phyloP scores from a whole-genome alignment of 2,888 invertebrate genomes.

The Xylocampa areola region DNA sequence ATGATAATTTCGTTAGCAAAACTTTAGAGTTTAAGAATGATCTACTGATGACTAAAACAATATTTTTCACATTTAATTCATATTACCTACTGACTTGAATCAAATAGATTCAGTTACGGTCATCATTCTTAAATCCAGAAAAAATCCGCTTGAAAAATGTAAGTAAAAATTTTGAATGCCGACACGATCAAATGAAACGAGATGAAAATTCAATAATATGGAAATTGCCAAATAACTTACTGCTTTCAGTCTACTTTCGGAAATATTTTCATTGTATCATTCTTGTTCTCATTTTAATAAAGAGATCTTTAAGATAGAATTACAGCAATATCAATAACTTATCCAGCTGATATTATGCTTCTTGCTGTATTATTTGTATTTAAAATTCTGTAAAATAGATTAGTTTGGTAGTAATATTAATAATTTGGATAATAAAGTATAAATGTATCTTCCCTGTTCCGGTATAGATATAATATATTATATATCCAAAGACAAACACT shows the following conservation, averaged over 20 bases:
- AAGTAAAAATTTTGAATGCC: slow-evolving; percentile 8
- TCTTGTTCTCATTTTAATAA: not conserved
- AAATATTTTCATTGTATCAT: slow-evolving; percentile 12
- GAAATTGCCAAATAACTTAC: slow-evolving; percentile 1
- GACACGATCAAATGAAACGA: not conserved
- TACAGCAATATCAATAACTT: too few relatives aligned
- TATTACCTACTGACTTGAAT: not conserved
- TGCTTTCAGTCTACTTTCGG: slow-evolving; percentile 1
- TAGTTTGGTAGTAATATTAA: too few relatives aligned
- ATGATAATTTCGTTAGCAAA: slow-evolving; percentile 18
- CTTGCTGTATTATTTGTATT: too few relatives aligned
- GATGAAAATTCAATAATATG: slow-evolving; percentile 17
- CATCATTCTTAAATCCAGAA: not conserved
- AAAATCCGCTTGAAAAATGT: slow-evolving; percentile 1
- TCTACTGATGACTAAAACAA: not conserved
- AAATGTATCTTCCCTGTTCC: too few relatives aligned
- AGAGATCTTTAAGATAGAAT: too few relatives aligned
- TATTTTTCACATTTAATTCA: not conserved
- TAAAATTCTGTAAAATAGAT: too few relatives aligned
- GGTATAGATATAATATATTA: too few relatives aligned
- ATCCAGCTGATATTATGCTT: too few relatives aligned
- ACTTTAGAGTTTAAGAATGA: not conserved
- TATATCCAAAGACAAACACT: too few relatives aligned
- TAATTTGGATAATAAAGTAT: too few relatives aligned
- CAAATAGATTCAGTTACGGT: not conserved